A percentile compares a stretch with the other conserved stretches of the same genome.
Conservation (phyloP, 2,888 invertebrate species). For the Teleogryllus oceanicus region DNA sequence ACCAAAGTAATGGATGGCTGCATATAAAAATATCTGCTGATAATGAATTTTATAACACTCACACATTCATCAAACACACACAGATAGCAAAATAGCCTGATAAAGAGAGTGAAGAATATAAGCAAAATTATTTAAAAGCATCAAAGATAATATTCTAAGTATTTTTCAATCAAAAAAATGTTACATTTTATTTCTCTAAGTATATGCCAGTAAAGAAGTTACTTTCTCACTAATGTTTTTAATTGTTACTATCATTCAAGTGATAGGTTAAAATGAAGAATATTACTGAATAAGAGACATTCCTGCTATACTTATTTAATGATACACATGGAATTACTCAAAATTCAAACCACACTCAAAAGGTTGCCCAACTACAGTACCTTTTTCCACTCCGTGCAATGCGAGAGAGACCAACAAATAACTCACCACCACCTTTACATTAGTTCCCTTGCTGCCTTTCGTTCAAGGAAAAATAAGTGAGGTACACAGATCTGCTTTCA, state of each 20-base stretch:
- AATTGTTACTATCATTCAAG: background rate
- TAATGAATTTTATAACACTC: slow-evolving; percentile 26
- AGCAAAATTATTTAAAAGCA: background rate
- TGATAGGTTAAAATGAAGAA: slow-evolving; percentile 1
- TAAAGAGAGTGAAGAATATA: slow-evolving; percentile 1
- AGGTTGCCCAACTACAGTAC: slow-evolving; percentile 33
- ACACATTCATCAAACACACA: slow-evolving; percentile 24
- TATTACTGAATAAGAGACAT: slow-evolving; percentile 2
- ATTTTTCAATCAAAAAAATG: slow-evolving; percentile 1
- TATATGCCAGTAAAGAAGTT: background rate
- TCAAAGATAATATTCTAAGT: background rate
- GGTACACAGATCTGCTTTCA: slow-evolving; percentile 18
- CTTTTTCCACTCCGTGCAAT: slow-evolving; percentile 34
- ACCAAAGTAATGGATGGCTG: background rate
- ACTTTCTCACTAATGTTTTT: background rate
- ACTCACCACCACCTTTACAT: slow-evolving; percentile 6
- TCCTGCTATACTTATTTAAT: slow-evolving; percentile 20
- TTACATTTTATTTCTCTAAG: background rate
- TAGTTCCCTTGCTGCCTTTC: slow-evolving; percentile 18
- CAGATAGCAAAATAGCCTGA: background rate
- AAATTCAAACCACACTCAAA: slow-evolving; percentile 32
- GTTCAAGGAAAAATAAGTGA: slow-evolving; percentile 5
- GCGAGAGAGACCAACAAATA: slow-evolving; percentile 25
- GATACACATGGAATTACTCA: slow-evolving; percentile 20
- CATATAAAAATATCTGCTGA: slow-evolving; percentile 18